Conservation (phyloP, 2,888 invertebrate species). For the Sthenelais limicola region DNA sequence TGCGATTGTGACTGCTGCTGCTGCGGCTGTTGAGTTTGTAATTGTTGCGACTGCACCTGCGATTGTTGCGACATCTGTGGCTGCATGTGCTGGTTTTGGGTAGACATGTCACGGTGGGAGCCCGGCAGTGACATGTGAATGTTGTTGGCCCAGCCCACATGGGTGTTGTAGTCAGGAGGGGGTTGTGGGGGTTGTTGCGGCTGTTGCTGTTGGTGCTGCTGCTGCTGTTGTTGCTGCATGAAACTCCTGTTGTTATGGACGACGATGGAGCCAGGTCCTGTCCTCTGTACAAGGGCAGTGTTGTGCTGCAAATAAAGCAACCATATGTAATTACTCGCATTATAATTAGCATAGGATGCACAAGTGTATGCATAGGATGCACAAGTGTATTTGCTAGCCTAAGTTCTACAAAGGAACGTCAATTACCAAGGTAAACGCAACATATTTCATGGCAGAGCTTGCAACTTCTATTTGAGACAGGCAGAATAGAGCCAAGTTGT, state of each 20-base stretch:
- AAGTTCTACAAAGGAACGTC: no score
- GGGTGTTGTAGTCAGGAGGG: background rate
- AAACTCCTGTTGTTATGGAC: constrained; percentile 33
- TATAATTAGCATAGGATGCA: no score
- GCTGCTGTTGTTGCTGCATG: constrained; percentile 12
- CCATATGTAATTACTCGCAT: no score
- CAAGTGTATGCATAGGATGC: no score
- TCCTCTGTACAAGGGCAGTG: constrained; percentile 37
- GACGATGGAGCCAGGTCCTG: constrained; percentile 42
- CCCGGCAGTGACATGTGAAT: background rate
- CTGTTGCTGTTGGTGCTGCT: constrained; percentile 26
- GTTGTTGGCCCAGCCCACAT: constrained; percentile 2
- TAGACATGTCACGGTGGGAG: background rate
- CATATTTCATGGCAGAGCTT: no score
- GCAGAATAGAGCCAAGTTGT: no score
- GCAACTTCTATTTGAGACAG: no score
- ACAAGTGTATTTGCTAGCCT: no score
- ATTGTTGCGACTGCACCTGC: constrained; percentile 10
- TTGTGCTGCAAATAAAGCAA: constrained; percentile 31
- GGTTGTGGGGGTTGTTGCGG: background rate
- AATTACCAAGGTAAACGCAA: no score
- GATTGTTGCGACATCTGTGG: background rate
- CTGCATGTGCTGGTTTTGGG: background rate
- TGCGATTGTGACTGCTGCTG: constrained; percentile 10
- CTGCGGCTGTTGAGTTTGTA: background rate